A percentile compares a stretch with the other conserved stretches of the same genome.
Evolutionary conservation across 1,140 invertebrate genomes (phyloP).

Genomic region (Plectrocnemia conspersa): DNA sequence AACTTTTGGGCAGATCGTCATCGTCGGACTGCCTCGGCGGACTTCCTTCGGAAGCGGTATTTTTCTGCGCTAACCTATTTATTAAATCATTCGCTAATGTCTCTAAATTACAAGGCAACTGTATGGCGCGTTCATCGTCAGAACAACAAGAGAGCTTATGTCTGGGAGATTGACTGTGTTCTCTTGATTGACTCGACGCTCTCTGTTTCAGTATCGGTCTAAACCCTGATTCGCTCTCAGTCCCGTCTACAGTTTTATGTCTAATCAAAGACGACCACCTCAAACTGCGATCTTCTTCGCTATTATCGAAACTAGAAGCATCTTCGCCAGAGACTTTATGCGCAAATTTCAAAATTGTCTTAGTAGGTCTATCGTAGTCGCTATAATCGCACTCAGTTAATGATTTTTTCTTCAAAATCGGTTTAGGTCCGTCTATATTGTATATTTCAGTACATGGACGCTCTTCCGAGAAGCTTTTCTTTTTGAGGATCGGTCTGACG

Average conservation of each 20-base stretch:
- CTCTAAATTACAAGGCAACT: constrained; percentile 38
- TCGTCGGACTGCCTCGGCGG: constrained; percentile 14
- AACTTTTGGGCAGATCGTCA: constrained; percentile 18
- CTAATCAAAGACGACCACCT: constrained; percentile 47
- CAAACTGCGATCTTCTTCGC: constrained; percentile 51
- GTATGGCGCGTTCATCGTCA: constrained; percentile 40
- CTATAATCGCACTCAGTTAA: constrained; percentile 73
- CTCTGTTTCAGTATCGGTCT: constrained; percentile 56
- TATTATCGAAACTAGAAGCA: constrained; percentile 51
- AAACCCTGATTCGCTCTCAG: constrained; percentile 50
- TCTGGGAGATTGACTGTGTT: constrained; percentile 53
- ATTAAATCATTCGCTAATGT: constrained; percentile 45
- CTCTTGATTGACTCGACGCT: constrained; percentile 50
- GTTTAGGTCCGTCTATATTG: constrained; percentile 56
- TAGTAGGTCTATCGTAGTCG: constrained; percentile 62
- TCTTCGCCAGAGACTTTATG: constrained; percentile 46
- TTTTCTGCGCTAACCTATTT: constrained; percentile 44
- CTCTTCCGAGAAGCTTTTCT: constrained; percentile 64
- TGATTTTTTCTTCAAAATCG: constrained; percentile 80
- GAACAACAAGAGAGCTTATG: constrained; percentile 54
- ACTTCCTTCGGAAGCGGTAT: constrained; percentile 33
- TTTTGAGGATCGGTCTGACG: constrained; percentile 76
- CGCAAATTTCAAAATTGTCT: constrained; percentile 74
- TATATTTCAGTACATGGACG: constrained; percentile 45
- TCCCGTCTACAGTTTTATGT: constrained; percentile 47